phyloP scores from a whole-genome alignment of 2,113 vertebrate genomes.

The Bucco capensis region DNA sequence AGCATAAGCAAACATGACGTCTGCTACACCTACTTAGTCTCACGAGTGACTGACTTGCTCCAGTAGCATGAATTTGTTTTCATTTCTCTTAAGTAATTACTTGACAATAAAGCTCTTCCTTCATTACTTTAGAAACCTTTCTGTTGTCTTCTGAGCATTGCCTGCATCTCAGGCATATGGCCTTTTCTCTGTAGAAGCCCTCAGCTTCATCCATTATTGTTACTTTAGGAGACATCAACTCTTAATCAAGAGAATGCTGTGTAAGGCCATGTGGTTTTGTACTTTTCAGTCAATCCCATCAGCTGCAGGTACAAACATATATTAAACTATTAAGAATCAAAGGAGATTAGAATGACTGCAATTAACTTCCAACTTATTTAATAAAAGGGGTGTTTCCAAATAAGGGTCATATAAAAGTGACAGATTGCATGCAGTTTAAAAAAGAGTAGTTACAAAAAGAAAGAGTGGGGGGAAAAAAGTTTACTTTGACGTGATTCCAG shows the following conservation, averaged over 20 bases:
- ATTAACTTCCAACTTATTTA: slow-evolving; percentile 37
- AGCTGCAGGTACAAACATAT: slow-evolving; percentile 31
- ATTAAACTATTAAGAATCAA: slow-evolving; percentile 49
- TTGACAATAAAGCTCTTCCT: slow-evolving; percentile 28
- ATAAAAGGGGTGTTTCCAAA: background rate
- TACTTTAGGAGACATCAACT: slow-evolving; percentile 1
- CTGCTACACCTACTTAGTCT: slow-evolving; percentile 9
- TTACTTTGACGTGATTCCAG: background rate
- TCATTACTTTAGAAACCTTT: slow-evolving; percentile 39
- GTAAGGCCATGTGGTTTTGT: background rate
- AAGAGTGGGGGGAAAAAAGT: background rate
- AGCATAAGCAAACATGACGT: background rate
- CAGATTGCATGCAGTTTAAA: background rate
- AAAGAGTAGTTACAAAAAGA: no score
- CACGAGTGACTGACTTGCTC: slow-evolving; percentile 11
- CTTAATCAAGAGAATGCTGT: slow-evolving; percentile 26
- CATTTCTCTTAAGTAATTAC: slow-evolving; percentile 46
- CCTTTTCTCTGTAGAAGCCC: background rate
- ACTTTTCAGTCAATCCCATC: slow-evolving; percentile 15
- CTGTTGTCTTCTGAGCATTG: slow-evolving; percentile 12
- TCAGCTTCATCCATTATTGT: slow-evolving; percentile 39
- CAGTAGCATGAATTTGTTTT: slow-evolving; percentile 22
- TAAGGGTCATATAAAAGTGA: slow-evolving; percentile 1
- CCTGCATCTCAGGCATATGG: slow-evolving; percentile 17
- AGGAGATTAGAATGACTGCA: slow-evolving; percentile 34